Conservation (phyloP, 2,888 invertebrate species). For the Euzophera pinguis region DNA sequence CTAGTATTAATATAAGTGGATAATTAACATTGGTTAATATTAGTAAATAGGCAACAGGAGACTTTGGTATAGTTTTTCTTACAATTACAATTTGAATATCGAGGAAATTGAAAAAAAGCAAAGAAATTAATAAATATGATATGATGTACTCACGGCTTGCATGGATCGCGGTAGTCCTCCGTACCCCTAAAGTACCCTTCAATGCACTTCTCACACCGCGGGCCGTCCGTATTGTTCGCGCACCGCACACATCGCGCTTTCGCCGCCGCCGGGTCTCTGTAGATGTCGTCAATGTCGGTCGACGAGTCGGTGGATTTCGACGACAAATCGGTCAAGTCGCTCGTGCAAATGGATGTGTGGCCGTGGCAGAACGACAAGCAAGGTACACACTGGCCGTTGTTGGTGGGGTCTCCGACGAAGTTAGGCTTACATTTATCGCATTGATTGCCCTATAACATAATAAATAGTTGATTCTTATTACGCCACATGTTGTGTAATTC, state of each 20-base stretch:
- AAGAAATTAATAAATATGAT: too few species aligned
- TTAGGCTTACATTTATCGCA: slow-evolving; percentile 94
- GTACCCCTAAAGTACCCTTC: slow-evolving; percentile 87
- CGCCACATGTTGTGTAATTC: too few species aligned
- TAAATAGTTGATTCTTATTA: too few species aligned
- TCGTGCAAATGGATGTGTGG: slow-evolving; percentile 90
- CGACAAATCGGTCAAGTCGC: slow-evolving; percentile 69
- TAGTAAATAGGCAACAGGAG: too few species aligned
- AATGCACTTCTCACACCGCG: slow-evolving; percentile 89
- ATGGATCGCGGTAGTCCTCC: slow-evolving; percentile 87
- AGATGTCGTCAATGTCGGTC: slow-evolving; percentile 80
- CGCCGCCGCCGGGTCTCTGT: slow-evolving; percentile 77
- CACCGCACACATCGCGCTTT: slow-evolving; percentile 93
- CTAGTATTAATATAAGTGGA: too few species aligned
- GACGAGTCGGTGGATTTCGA: slow-evolving; percentile 66
- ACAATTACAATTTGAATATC: too few species aligned
- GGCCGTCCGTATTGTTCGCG: slow-evolving; percentile 89
- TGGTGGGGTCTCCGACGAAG: slow-evolving; percentile 94
- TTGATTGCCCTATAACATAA: slow-evolving; percentile 84
- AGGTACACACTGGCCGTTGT: slow-evolving; percentile 91
- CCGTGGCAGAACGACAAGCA: slow-evolving; percentile 94
- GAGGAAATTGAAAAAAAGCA: too few species aligned
- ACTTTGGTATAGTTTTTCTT: too few species aligned
- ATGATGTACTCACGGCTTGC: slow-evolving; percentile 81
- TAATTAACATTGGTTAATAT: too few species aligned